These are phyloP conservation scores for Berghia stephanieae DNA, from an alignment of 1,140 invertebrate genomes.

Conservation along the genomic window DNA sequence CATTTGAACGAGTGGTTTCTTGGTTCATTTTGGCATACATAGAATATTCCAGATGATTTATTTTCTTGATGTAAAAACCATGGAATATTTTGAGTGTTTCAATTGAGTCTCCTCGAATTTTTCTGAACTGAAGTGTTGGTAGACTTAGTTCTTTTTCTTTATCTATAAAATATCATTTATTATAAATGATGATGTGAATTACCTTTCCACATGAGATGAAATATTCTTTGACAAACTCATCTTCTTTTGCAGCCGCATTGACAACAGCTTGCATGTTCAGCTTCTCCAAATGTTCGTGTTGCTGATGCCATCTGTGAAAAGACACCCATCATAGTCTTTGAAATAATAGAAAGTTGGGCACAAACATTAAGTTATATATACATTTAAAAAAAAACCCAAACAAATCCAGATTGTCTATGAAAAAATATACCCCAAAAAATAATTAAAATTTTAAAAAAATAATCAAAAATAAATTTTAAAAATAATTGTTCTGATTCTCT, in stretches of 20 bases:
- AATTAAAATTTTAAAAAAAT: too few species aligned
- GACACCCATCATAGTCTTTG: too few species aligned
- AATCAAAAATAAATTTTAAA: too few species aligned
- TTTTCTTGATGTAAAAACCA: background rate
- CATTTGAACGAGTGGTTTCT: too few species aligned
- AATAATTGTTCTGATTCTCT: too few species aligned
- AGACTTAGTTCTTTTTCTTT: background rate
- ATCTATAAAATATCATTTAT: background rate
- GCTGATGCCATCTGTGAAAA: slow-evolving; percentile 57
- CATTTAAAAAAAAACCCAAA: too few species aligned
- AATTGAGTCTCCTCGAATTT: background rate
- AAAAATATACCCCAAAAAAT: too few species aligned
- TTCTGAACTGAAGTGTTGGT: background rate
- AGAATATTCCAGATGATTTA: background rate
- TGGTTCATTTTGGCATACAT: too few species aligned
- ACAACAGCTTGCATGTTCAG: slow-evolving; percentile 67
- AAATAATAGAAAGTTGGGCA: too few species aligned
- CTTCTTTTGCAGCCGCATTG: slow-evolving; percentile 63
- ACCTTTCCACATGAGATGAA: slow-evolving; percentile 65
- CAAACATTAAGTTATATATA: too few species aligned
- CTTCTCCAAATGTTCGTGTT: slow-evolving; percentile 67
- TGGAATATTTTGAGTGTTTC: background rate
- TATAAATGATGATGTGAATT: background rate
- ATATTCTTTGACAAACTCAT: slow-evolving; percentile 67
- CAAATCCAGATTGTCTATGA: too few species aligned